Evolutionary conservation across 2,888 invertebrate genomes (phyloP).

Genomic region (Diarsia dahlii): DNA sequence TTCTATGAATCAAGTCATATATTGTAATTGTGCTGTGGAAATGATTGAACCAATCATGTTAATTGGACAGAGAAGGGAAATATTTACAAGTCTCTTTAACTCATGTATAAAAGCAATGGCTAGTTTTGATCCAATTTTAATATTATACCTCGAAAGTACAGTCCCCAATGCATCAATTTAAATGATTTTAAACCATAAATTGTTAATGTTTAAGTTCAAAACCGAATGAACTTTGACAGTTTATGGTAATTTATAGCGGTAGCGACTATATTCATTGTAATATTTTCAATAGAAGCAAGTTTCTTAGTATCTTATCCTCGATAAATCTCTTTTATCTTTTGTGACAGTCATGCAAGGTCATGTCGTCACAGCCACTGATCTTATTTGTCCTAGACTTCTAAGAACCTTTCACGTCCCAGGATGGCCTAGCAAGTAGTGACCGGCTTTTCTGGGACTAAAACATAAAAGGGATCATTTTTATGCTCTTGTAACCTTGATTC

Average conservation of each 20-base stretch:
- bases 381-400: conserved; percentile 23
- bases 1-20: conserved; percentile 27
- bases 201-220: too few species aligned
- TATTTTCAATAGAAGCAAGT: conserved; percentile 8
- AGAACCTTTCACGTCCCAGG: conserved; percentile 21
- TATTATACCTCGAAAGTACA: background rate
- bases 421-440: conserved; percentile 20
- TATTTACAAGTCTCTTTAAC: too few species aligned
- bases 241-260: too few species aligned
- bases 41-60: background rate
- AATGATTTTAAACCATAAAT: too few species aligned
- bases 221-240: too few species aligned
- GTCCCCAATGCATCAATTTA: too few species aligned
- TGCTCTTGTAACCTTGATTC: conserved; percentile 26
- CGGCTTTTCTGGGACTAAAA: conserved; percentile 17
- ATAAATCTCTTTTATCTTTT: conserved; percentile 38
- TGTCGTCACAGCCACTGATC: conserved; percentile 31
- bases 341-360: conserved; percentile 21
- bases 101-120: background rate
- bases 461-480: conserved; percentile 28
- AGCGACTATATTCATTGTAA: background rate
- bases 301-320: conserved; percentile 26
- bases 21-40: conserved; percentile 20
- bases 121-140: background rate
- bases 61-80: background rate